Evolutionary conservation across 1,140 invertebrate genomes (phyloP).

Genomic region (Sycobia sp.): DNA sequence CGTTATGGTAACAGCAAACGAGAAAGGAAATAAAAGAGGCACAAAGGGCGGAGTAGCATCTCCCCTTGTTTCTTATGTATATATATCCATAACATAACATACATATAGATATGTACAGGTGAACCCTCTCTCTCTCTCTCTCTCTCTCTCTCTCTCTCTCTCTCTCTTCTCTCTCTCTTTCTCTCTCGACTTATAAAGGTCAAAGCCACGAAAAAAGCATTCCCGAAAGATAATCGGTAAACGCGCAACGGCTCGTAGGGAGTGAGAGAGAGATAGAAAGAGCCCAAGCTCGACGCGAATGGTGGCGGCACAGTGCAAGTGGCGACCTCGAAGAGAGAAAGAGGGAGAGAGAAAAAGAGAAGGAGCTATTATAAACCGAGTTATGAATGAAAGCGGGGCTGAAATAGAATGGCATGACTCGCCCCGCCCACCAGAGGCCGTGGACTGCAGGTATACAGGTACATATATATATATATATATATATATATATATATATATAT

Average conservation of each 20-base stretch:
- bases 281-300: conserved; percentile 40
- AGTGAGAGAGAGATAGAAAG: conserved; percentile 22
- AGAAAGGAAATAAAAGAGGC: too few relatives aligned
- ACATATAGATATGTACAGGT: too few relatives aligned
- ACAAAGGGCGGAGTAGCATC: too few relatives aligned
- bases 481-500: too few relatives aligned
- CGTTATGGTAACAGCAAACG: too few relatives aligned
- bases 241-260: conserved; percentile 27
- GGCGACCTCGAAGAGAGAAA: conserved; percentile 7
- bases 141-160: too few relatives aligned
- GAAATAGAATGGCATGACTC: conserved; percentile 60
- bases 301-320: conserved; percentile 18
- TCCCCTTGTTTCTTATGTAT: too few relatives aligned
- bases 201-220: conserved; percentile 2
- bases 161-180: too few relatives aligned
- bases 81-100: too few relatives aligned
- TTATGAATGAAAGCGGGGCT: conserved; percentile 61
- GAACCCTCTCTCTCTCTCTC: too few relatives aligned
- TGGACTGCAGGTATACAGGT: conserved; percentile 44
- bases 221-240: conserved; percentile 9
- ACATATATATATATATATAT: too few relatives aligned
- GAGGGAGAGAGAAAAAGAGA: conserved; percentile 22
- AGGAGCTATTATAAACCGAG: conserved; percentile 59
- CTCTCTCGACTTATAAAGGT: too few relatives aligned
- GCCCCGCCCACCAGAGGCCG: conserved; percentile 58